Base-by-base conservation (phyloP, 2,797 vertebrate genomes). In the Acanthurus leucopareius region DNA sequence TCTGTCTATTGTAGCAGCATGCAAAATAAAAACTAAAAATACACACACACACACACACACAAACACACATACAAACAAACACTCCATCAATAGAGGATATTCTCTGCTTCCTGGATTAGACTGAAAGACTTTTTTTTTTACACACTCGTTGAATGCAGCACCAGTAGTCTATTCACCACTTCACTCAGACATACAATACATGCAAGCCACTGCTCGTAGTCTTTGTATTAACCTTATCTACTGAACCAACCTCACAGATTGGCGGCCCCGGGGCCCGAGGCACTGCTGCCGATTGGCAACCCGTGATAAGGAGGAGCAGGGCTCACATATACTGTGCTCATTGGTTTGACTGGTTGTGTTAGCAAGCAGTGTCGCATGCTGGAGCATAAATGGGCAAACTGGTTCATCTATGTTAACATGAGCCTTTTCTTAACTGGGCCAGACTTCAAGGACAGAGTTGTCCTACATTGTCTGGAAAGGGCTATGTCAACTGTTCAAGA, bases 271-370 rank as follows among this genome's bases (percentile, higher is more conserved):
- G 40, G 66, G 88, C 91, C 83, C 0, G 7, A 45, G 87, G 86
- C 88, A 2, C 53, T 16, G 54, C 66, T 86, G 73, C 49, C 45
- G 11, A 85, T 82, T 78, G 82, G 86, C 77, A 74, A 80, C 61
- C 3, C 14, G 69, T 44, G 25, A 84, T 77, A 69, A 57, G 63
- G 58, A 17, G 70, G 65, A 80, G 74, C 79, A 68, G 65, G 62
- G n/a, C 74, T 88, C 82, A 86, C 60, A 61, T 67, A 19, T 28
- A 63, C n/a, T 16, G 42, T 67, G 85, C 71, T 88, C 90, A 92
- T 91, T 57, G 88, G 77, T 79, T 87, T 91, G 91, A 93, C 90
- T 89, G 80, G 61, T 70, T 77, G 56, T 65, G 72, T 73, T 78
- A 72, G 73, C 62, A 54, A 75, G 75, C 72, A 73, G 70, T 19